A percentile compares a stretch with the other conserved stretches of the same genome.
Conservation (phyloP, 1,140 invertebrate species). For the Eriocheir sinensis region DNA sequence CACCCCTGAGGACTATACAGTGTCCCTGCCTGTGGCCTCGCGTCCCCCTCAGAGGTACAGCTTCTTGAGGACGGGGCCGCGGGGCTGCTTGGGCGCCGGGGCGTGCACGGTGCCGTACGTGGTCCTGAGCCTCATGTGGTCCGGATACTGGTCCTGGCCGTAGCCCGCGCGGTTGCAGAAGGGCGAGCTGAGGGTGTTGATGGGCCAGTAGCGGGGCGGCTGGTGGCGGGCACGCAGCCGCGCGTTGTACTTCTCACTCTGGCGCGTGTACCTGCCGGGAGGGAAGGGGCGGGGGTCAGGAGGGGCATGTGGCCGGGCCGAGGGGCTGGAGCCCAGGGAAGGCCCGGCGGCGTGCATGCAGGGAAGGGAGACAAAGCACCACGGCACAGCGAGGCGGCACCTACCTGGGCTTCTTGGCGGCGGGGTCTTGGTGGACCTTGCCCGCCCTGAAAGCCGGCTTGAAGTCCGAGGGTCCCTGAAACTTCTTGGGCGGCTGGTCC, state of each 20-base stretch:
- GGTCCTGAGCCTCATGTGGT: conserved; percentile 67
- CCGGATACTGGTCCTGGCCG: conserved; percentile 76
- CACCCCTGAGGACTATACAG: no score
- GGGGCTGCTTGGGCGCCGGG: neutral
- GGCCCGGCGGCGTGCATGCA: neutral
- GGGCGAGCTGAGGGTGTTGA: conserved; percentile 76
- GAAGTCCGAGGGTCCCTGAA: conserved; percentile 69
- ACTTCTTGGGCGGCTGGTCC: conserved; percentile 73
- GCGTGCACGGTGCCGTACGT: conserved; percentile 70
- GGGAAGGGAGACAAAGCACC: neutral
- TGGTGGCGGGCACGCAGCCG: conserved; percentile 49
- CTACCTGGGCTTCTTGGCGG: conserved; percentile 53
- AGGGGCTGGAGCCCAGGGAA: no score
- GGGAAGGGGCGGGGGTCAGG: neutral
- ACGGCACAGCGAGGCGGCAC: neutral
- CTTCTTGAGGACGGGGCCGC: conserved; percentile 63
- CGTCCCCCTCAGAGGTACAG: conserved; percentile 54
- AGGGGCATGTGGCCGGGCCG: no score
- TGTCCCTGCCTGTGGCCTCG: neutral
- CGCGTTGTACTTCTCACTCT: conserved; percentile 70
- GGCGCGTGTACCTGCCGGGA: conserved; percentile 59
- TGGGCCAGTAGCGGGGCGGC: conserved; percentile 63
- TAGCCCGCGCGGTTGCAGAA: conserved; percentile 74
- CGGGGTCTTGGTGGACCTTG: conserved; percentile 26
- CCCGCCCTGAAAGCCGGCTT: conserved; percentile 69